Base-by-base conservation (phyloP, 2,888 invertebrate species). In the Scaptomyza flava region DNA sequence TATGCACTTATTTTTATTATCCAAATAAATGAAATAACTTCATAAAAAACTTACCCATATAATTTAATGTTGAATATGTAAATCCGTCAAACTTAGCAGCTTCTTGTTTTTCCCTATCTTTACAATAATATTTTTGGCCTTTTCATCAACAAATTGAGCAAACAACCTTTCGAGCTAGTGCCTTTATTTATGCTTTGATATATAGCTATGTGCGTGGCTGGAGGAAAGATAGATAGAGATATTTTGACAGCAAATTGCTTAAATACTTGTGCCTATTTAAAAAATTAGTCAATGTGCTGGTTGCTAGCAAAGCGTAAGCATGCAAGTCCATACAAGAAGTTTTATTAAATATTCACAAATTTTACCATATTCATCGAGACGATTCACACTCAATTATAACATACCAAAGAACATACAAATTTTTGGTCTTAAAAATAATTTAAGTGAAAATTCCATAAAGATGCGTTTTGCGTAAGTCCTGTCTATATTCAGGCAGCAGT, bases 381-480 rank as follows among this genome's bases (percentile, higher is more conserved):
- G 82, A 87, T 89, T 87, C 88, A 83, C 89, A 89, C 87, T 89
- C 87, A 88, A 89, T 89, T 89, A 89, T 81, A 84, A 87, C 89
- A 89, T 89, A 80, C 89, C 89, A 82, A 81, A 63, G 81, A 70
- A 83, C 78, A 41, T 41, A 83, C 73, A 83, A 87, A 78, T 83
- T 87, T 87, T 87, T 74, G 17, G 17, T 41, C 70, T 66, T 59
- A 68, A 81, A 72, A 82, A 85, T 85, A 85, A 76, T 82, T 87
- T 77, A 84, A 85, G 81, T 41, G 74, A 48, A 82, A 85, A 85
- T 82, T 75, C 82, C 82, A 58, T 58, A 11, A 66, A 69, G 70
- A 81, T 77, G 70, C 62, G 74, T 80, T 66, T 33, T 61, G 70
- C 56, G 48, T 57, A 73, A 68, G 27, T 71, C 66, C 63, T 63